Evolutionary conservation across 1,140 invertebrate species (phyloP), one percentile per base, ranked within the genome.

Genomic region (Pogonomyrmex barbatus): DNA sequence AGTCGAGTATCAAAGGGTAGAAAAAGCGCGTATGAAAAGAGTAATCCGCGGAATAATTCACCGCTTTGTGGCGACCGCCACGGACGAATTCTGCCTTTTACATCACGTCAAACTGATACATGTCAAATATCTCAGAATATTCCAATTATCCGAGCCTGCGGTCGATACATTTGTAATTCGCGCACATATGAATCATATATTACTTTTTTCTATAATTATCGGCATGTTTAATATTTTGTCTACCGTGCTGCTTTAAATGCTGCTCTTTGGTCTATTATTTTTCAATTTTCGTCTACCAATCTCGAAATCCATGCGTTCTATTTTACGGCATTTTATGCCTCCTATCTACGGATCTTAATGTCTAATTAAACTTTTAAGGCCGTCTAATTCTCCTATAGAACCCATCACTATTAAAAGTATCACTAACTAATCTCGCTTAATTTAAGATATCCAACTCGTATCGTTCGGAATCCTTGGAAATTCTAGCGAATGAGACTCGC

Each of bases 321-420:
- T 33, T 77, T 77, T 42, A 45, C 30, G 56, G 30, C 1, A 33
- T 63, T 9, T 33, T 77, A 47, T 77, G 24, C 1, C 52, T 63
- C 14, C n/a, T 77, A 47, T 77, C 75, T 24, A 63, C 1, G 9
- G 17, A 77, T 77, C 63, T 65, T 65, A 65, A 65, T 17, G 63
- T 65, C 14, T 77, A 77, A 63, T 77, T 62, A 77, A 77, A 77
- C 75, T 77, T 77, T 77, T 77, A 77, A 47, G 12, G 17, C 9
- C 30, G n/a, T 36, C 60, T 63, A 77, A 63, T 45, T 47, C 42
- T 12, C 24, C 14, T 24, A 24, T 24, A 63, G 36, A 63, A 77
- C 12, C 75, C 2, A 3, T 5, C 2, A 54, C 24, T 9, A 3
- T 63, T 77, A 60, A 63, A 77, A 63, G 42, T 77, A 77, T 77